A percentile compares a stretch with the other conserved stretches of the same genome.
phyloP scores from a whole-genome alignment of 1,140 invertebrate genomes.

The Orussus abietinus region DNA sequence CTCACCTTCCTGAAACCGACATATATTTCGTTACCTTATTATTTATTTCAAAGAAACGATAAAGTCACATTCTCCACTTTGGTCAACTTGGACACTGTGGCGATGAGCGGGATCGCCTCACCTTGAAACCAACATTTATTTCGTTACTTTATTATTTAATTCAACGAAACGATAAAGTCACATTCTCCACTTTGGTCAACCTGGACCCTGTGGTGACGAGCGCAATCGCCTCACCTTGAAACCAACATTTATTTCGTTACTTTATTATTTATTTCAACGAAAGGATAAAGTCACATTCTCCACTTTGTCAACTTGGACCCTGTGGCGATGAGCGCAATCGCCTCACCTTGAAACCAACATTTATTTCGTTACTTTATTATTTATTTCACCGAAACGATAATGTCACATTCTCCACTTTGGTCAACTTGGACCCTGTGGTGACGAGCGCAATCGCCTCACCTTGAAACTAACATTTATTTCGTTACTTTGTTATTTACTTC shows the following conservation, averaged over 20 bases:
- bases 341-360: constrained; percentile 44
- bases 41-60: too few relatives aligned
- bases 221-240: constrained; percentile 46
- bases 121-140: too few relatives aligned
- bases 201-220: constrained; percentile 53
- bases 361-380: too few relatives aligned
- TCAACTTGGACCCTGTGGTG: constrained; percentile 56
- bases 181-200: constrained; percentile 58
- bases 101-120: constrained; percentile 50
- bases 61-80: constrained; percentile 57
- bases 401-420: constrained; percentile 57
- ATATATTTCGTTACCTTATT: too few relatives aligned
- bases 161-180: too few relatives aligned
- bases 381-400: too few relatives aligned
- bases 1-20: constrained; percentile 45
- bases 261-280: too few relatives aligned
- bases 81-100: constrained; percentile 57
- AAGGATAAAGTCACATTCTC: too few relatives aligned
- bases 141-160: too few relatives aligned
- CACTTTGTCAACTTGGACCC: constrained; percentile 58
- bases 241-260: too few relatives aligned
- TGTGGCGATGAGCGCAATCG: constrained; percentile 50
- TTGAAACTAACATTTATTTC: too few relatives aligned
- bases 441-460: constrained; percentile 49
- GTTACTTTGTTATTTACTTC: too few relatives aligned